Base-by-base conservation (phyloP, 2,888 invertebrate species). In the Harmothoe impar region DNA sequence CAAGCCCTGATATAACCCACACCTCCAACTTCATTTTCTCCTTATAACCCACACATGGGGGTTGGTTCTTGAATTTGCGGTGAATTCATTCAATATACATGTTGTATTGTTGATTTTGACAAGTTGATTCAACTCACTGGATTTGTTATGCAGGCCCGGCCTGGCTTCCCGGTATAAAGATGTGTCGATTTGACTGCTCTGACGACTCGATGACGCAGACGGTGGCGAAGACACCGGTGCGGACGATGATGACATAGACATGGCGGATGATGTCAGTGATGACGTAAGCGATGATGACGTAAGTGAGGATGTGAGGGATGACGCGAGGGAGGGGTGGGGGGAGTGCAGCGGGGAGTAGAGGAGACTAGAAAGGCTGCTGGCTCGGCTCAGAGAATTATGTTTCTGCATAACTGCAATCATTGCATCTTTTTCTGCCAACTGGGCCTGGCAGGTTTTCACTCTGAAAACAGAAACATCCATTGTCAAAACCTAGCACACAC, bases 391-490 rank as follows among this genome's bases (percentile, higher is more conserved):
- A 0, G 96, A 95, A 56, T 62, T 78, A 77, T 96, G 95, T 43
- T 95, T 94, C 96, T 98, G 98, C 77, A 98, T 96, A 33, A 98
- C 98, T 93, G 97, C 97, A 93, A 98, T 98, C 98, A 98, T 98
- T 0, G 98, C 98, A 95, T 98, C 98, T 91, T 97, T 97, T 95
- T 98, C 98, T 0, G 98, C 98, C 91, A 98, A 97, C 95, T 98
- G 98, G 3, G 98, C 98, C 96, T 98, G 98, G 92, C 98, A 96
- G 95, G 98, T 98, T 95, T 98, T 98, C 93, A 98, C 97, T 94
- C 96, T 96, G 94, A 0, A 92, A 92, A 81, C 89, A 62, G 29
- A 62, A 56, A 15, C 5, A 62, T 7, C 3, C 43, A 7, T 10
- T 43, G 43, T 43, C 3, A 43, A 43, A 43, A 43, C 5, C 43